These are phyloP conservation scores for Gambusia affinis DNA, from an alignment of 2,113 vertebrate genomes.

Conservation along the genomic window DNA sequence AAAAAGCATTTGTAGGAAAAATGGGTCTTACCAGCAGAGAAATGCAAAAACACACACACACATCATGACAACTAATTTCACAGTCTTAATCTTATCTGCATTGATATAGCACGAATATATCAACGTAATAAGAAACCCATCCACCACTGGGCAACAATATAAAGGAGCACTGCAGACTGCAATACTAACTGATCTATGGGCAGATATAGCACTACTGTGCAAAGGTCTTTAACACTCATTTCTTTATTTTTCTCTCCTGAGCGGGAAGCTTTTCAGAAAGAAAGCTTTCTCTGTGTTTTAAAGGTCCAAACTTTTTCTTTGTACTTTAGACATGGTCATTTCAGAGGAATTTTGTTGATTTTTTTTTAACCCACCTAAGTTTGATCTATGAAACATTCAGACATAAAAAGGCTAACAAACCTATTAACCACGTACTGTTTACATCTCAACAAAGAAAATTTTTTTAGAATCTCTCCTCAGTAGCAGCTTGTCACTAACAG, in stretches of 20 bases:
- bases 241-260: not conserved
- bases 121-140: constrained; percentile 29
- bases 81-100: constrained; percentile 48
- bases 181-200: not conserved
- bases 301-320: not conserved
- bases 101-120: constrained; percentile 28
- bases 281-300: not conserved
- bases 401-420: not conserved
- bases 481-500: too few relatives aligned
- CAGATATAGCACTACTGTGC: not conserved
- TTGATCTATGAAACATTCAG: not conserved
- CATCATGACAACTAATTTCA: constrained; percentile 49
- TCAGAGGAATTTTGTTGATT: not conserved
- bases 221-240: not conserved
- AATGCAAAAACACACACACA: not conserved
- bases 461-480: not conserved
- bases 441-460: not conserved
- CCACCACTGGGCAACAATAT: constrained; percentile 2
- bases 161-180: not conserved
- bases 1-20: too few relatives aligned
- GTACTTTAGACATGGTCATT: not conserved
- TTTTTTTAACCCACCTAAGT: not conserved
- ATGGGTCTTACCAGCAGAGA: too few relatives aligned
- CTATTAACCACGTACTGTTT: not conserved
- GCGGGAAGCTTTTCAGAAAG: not conserved